A percentile compares a stretch with the other conserved stretches of the same genome.
These are phyloP conservation scores for Enteromius thamalakanensis DNA, from an alignment of 2,797 vertebrate genomes.

Conservation along the genomic window DNA sequence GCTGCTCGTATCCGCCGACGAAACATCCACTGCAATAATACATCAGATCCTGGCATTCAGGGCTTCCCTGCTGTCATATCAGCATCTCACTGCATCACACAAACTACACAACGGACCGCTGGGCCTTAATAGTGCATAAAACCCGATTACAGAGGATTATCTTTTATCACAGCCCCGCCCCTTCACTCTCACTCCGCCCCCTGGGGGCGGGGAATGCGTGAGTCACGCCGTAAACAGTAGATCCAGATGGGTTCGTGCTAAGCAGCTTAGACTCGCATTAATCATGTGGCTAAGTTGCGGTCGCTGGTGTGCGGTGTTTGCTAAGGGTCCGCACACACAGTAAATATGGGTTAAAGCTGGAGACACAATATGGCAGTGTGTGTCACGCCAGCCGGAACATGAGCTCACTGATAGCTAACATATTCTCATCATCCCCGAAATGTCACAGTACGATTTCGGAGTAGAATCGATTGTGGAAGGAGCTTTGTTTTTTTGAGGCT, in stretches of 20 bases:
- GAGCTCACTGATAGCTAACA: constrained; percentile 39
- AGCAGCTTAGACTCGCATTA: constrained; percentile 83
- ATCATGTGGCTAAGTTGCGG: constrained; percentile 80
- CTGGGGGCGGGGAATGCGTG: constrained; percentile 33
- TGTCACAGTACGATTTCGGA: constrained; percentile 22
- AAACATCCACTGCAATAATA: background rate
- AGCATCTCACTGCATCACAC: constrained; percentile 61
- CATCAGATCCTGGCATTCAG: background rate
- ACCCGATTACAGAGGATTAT: constrained; percentile 83
- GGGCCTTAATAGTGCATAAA: constrained; percentile 74
- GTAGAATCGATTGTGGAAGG: constrained; percentile 19
- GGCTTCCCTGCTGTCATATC: constrained; percentile 37
- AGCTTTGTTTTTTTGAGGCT: constrained; percentile 1
- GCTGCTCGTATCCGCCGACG: background rate
- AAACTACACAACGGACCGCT: constrained; percentile 74
- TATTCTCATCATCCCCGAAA: constrained; percentile 37
- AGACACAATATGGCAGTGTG: constrained; percentile 25
- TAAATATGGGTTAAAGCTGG: constrained; percentile 17
- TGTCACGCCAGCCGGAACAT: constrained; percentile 32
- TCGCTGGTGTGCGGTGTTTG: constrained; percentile 68
- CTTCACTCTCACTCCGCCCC: constrained; percentile 45
- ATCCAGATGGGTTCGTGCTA: constrained; percentile 84
- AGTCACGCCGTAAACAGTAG: constrained; percentile 78
- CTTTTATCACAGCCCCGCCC: constrained; percentile 70
- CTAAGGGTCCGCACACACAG: constrained; percentile 43